These are phyloP conservation scores for Mya arenaria DNA, from an alignment of 1,140 invertebrate species.

Conservation along the genomic window DNA sequence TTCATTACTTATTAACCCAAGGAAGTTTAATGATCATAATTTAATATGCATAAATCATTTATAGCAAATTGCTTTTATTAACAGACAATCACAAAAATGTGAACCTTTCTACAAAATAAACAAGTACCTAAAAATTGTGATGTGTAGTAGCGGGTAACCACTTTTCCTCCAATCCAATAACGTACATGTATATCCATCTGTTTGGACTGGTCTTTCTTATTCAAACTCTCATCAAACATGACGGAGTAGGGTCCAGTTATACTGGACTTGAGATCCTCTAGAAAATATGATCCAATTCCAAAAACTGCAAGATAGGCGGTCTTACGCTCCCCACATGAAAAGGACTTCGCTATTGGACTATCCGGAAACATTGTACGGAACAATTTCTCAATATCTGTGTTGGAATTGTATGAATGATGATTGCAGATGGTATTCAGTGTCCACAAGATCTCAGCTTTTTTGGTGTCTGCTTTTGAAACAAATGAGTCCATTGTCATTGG, in stretches of 20 bases:
- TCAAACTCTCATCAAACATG: slow-evolving; percentile 61
- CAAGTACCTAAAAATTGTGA: slow-evolving; percentile 57
- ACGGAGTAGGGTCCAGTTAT: slow-evolving; percentile 18
- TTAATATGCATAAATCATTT: not conserved
- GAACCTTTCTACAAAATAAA: not conserved
- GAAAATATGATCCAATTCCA: slow-evolving; percentile 58
- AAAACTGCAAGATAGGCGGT: slow-evolving; percentile 48
- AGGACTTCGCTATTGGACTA: not conserved
- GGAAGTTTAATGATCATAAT: not conserved
- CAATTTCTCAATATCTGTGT: slow-evolving; percentile 24
- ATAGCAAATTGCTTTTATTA: not conserved
- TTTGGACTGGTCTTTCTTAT: slow-evolving; percentile 54
- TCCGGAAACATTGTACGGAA: slow-evolving; percentile 31
- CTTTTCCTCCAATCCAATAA: slow-evolving; percentile 34
- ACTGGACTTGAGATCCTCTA: not conserved
- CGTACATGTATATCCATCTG: slow-evolving; percentile 64
- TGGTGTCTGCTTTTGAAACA: not conserved
- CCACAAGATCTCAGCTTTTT: slow-evolving; percentile 36
- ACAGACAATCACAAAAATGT: not conserved
- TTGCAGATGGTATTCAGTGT: slow-evolving; percentile 9
- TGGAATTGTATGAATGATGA: slow-evolving; percentile 33
- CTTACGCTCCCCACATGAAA: slow-evolving; percentile 51
- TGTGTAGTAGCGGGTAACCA: slow-evolving; percentile 47
- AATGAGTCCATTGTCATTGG: not conserved
- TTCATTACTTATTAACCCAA: not conserved